These are phyloP conservation scores for Cyanocitta stelleri DNA, from an alignment of 2,113 vertebrate species.

Conservation along the genomic window DNA sequence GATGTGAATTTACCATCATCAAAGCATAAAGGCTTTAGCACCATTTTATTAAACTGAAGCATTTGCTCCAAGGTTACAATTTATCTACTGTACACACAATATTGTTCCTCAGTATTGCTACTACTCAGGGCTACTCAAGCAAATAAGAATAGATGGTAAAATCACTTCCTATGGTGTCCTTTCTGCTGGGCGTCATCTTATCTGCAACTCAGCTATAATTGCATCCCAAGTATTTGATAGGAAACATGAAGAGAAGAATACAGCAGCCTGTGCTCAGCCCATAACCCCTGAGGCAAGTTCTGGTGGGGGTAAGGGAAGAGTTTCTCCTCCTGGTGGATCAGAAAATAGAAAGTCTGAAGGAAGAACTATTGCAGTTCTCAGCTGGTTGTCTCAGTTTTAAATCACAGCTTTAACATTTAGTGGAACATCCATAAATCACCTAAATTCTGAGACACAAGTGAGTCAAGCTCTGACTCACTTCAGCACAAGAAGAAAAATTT, in stretches of 20 bases:
- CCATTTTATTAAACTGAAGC: background rate
- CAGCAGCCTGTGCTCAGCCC: background rate
- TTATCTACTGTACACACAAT: background rate
- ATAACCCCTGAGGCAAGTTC: background rate
- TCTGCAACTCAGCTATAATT: background rate
- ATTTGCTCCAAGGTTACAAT: background rate
- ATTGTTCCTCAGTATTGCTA: background rate
- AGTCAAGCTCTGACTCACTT: background rate
- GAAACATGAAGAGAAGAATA: background rate
- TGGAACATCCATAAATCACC: background rate
- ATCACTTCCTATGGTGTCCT: background rate
- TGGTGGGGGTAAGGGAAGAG: background rate
- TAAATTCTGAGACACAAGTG: background rate
- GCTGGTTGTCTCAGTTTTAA: background rate
- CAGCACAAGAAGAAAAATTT: background rate
- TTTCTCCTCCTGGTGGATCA: background rate
- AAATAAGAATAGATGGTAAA: background rate
- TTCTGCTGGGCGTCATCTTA: background rate
- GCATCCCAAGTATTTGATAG: background rate
- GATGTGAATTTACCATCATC: background rate
- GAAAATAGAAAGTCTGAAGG: background rate
- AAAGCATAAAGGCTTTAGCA: background rate
- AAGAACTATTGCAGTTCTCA: background rate
- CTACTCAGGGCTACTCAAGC: background rate
- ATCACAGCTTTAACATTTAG: background rate